A percentile compares a stretch with the other conserved stretches of the same genome.
These are phyloP conservation scores for Melipona beecheii DNA, from an alignment of 2,888 invertebrate genomes.

Conservation along the genomic window DNA sequence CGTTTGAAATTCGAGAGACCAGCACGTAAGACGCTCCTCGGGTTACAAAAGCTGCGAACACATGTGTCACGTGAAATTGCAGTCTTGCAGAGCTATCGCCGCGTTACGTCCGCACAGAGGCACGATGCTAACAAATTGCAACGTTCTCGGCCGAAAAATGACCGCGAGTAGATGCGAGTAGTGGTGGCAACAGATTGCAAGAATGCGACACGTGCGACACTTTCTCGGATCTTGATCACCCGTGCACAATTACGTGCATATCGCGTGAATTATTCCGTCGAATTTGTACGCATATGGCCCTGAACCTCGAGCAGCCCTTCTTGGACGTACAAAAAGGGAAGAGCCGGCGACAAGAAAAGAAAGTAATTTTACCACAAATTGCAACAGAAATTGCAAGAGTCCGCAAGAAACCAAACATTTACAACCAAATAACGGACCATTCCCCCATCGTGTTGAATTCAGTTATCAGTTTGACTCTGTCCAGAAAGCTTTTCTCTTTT, in stretches of 20 bases:
- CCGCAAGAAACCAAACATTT: background rate
- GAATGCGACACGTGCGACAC: constrained; percentile 30
- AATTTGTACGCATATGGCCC: constrained; percentile 20
- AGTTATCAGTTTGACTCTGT: background rate
- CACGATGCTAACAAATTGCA: background rate
- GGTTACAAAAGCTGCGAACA: no score
- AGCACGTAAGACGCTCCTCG: no score
- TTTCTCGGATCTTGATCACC: background rate
- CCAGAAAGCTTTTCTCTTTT: background rate
- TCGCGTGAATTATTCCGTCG: constrained; percentile 24
- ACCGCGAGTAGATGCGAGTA: constrained; percentile 21
- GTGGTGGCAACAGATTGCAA: constrained; percentile 36
- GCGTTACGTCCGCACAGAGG: background rate
- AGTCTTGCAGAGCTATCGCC: background rate
- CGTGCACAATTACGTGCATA: constrained; percentile 21
- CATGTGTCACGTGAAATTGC: background rate
- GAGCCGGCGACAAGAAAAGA: no score
- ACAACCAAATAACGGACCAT: background rate
- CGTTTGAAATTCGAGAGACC: no score
- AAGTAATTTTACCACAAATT: background rate
- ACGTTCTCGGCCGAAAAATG: background rate
- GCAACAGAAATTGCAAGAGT: background rate
- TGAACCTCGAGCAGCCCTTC: background rate
- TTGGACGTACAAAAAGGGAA: background rate
- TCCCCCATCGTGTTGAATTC: background rate